Evolutionary conservation across 2,113 vertebrate species (phyloP).

Genomic region (Perccottus glenii): DNA sequence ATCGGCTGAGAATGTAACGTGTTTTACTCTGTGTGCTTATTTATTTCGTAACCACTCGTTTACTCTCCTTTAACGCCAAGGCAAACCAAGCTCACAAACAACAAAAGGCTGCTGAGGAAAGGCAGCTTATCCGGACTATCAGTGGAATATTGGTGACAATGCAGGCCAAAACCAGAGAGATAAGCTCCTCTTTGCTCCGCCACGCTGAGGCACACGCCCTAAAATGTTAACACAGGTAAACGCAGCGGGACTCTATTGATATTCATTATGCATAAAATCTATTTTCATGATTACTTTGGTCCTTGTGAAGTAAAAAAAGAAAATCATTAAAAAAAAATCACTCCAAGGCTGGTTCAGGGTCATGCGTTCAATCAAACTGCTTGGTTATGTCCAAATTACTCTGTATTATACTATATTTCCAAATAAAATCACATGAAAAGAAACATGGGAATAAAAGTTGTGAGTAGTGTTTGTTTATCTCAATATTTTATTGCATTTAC

Average conservation of each 20-base stretch:
- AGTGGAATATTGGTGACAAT: conserved; percentile 35
- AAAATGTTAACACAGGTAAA: conserved; percentile 60
- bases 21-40: conserved; percentile 65
- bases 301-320: conserved; percentile 23
- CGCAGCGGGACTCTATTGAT: conserved; percentile 30
- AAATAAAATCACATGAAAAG: conserved; percentile 65
- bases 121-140: conserved; percentile 14
- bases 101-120: background rate
- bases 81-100: conserved; percentile 24
- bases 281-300: conserved; percentile 41
- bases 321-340: conserved; percentile 10
- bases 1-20: conserved; percentile 57
- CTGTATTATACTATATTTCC: conserved; percentile 77
- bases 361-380: conserved; percentile 62
- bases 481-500: background rate
- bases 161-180: conserved; percentile 64
- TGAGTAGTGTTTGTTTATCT: conserved; percentile 28
- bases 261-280: conserved; percentile 31
- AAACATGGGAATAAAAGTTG: conserved; percentile 31
- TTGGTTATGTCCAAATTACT: conserved; percentile 66
- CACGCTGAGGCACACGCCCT: conserved; percentile 61
- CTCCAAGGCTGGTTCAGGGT: conserved; percentile 58
- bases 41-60: conserved; percentile 75
- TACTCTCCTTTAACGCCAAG: conserved; percentile 51
- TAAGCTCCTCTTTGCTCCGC: conserved; percentile 61